These are phyloP conservation scores for Sphenodon punctatus DNA, from an alignment of 2,797 vertebrate genomes.

Conservation along the genomic window DNA sequence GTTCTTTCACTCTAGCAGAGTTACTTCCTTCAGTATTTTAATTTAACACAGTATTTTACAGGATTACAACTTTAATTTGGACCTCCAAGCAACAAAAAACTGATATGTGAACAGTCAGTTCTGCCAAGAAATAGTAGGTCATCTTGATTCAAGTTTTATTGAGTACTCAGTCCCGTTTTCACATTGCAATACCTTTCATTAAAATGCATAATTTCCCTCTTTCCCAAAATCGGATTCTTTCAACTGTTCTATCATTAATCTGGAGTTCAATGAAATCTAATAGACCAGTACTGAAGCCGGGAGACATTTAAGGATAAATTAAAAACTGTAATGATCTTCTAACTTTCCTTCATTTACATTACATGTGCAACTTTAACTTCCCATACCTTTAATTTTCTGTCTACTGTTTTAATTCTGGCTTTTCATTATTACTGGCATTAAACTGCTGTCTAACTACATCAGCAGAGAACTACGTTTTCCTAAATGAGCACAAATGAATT, in stretches of 20 bases:
- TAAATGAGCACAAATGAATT: slow-evolving; percentile 51
- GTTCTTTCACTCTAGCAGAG: neutral
- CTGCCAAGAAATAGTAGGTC: slow-evolving; percentile 3
- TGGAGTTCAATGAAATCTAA: slow-evolving; percentile 56
- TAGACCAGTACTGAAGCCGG: slow-evolving; percentile 38
- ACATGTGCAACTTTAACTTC: slow-evolving; percentile 54
- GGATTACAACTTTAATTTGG: slow-evolving; percentile 11
- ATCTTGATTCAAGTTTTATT: slow-evolving; percentile 25
- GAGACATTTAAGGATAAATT: slow-evolving; percentile 64
- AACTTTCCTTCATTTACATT: slow-evolving; percentile 63
- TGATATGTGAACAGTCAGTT: slow-evolving; percentile 1
- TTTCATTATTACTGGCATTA: slow-evolving; percentile 53
- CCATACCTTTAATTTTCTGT: slow-evolving; percentile 55
- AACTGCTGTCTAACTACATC: slow-evolving; percentile 39
- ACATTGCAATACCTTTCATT: slow-evolving; percentile 9
- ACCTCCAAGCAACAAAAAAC: neutral
- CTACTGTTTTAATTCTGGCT: slow-evolving; percentile 47
- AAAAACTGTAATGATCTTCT: slow-evolving; percentile 66
- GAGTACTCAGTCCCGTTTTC: neutral
- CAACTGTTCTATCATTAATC: slow-evolving; percentile 52
- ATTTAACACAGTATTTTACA: slow-evolving; percentile 21
- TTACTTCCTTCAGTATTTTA: neutral
- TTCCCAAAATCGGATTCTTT: slow-evolving; percentile 58
- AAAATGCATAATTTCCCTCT: slow-evolving; percentile 42
- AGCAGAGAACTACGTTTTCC: slow-evolving; percentile 28